These are phyloP conservation scores for Branchinecta lindahli DNA, from an alignment of 1,140 invertebrate species.

Conservation along the genomic window DNA sequence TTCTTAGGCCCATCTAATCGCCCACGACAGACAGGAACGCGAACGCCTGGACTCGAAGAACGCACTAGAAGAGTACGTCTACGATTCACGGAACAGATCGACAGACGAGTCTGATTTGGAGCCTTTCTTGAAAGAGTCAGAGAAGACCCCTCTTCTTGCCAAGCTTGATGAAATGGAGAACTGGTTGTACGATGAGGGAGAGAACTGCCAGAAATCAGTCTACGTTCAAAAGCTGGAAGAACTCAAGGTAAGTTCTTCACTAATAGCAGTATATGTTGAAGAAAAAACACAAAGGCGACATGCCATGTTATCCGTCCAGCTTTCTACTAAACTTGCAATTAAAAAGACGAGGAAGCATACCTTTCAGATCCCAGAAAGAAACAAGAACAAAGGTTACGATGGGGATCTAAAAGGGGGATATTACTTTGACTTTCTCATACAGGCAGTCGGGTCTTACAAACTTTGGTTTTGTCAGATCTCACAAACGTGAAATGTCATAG, in stretches of 20 bases:
- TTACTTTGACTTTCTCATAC: too few relatives aligned
- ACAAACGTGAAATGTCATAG: too few relatives aligned
- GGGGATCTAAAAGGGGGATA: too few relatives aligned
- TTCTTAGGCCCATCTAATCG: constrained; percentile 64
- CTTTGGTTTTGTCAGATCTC: too few relatives aligned
- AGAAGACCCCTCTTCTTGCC: constrained; percentile 44
- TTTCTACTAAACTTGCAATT: too few relatives aligned
- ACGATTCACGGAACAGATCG: constrained; percentile 77
- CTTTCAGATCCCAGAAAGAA: too few relatives aligned
- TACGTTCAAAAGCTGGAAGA: constrained; percentile 48
- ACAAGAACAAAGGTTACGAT: too few relatives aligned
- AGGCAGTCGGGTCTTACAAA: too few relatives aligned
- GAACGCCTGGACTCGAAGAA: constrained; percentile 88
- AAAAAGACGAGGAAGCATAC: too few relatives aligned
- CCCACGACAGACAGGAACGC: constrained; percentile 77
- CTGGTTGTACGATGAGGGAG: constrained; percentile 91
- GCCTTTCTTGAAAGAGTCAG: constrained; percentile 49
- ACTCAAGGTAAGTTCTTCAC: constrained; percentile 40
- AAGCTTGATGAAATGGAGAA: constrained; percentile 71
- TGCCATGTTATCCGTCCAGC: too few relatives aligned
- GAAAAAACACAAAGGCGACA: neutral
- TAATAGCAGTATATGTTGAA: neutral
- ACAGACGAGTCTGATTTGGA: constrained; percentile 54
- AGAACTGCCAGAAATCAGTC: constrained; percentile 72
- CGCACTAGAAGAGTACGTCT: constrained; percentile 94